A percentile compares a stretch with the other conserved stretches of the same genome.
These are phyloP conservation scores for Peromyscus eremicus DNA, from an alignment of 2,797 vertebrate genomes.

Conservation along the genomic window DNA sequence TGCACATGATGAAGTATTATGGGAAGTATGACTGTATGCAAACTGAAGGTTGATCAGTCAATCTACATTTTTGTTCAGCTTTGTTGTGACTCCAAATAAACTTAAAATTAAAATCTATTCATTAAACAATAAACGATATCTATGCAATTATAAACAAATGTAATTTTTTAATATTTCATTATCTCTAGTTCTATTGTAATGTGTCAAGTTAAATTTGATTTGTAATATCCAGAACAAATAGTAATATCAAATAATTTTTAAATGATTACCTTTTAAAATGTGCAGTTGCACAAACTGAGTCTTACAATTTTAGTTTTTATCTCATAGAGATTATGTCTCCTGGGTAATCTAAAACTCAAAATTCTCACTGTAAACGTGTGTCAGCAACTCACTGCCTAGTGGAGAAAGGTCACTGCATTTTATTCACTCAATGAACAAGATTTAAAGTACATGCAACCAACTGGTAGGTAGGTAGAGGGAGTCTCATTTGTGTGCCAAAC, in stretches of 20 bases:
- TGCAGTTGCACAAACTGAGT: background rate
- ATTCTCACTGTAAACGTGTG: background rate
- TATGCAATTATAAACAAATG: background rate
- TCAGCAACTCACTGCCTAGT: background rate
- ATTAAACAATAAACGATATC: background rate
- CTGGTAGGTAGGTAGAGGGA: background rate
- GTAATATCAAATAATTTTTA: slow-evolving; percentile 28
- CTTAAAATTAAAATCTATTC: slow-evolving; percentile 5
- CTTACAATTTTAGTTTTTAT: background rate
- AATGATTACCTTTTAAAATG: slow-evolving; percentile 41
- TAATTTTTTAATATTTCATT: background rate
- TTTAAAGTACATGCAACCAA: background rate
- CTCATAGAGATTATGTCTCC: background rate
- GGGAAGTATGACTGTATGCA: background rate
- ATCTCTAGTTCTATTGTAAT: background rate
- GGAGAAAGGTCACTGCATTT: background rate
- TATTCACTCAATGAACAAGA: background rate
- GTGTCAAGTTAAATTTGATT: slow-evolving; percentile 38
- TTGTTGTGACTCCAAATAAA: background rate
- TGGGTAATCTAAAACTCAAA: background rate
- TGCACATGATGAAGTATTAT: background rate
- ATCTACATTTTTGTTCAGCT: background rate
- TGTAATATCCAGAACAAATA: slow-evolving; percentile 50
- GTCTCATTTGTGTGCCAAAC: background rate
- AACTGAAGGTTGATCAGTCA: background rate